Conservation (phyloP, 1,140 invertebrate species). For the Spodoptera litura region DNA sequence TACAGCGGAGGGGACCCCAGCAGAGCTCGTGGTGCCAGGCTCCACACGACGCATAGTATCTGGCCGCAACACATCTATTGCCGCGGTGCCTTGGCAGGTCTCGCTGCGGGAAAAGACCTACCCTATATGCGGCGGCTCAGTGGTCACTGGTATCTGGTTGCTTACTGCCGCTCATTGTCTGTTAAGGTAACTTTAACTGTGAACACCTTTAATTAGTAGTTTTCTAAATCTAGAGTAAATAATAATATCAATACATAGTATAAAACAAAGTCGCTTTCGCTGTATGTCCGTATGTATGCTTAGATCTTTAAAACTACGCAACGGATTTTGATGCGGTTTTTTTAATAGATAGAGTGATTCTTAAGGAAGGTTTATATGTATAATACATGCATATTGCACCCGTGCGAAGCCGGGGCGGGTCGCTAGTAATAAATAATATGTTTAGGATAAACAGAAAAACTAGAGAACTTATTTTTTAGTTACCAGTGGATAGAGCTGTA, state of each 20-base stretch:
- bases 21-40: slow-evolving; percentile 40
- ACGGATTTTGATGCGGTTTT: neutral
- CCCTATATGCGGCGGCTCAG: slow-evolving; percentile 76
- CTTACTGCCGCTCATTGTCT: slow-evolving; percentile 78
- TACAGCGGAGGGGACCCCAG: neutral
- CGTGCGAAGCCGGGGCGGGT: too few species aligned
- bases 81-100: slow-evolving; percentile 77
- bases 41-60: slow-evolving; percentile 75
- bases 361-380: too few species aligned
- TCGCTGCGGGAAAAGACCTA: slow-evolving; percentile 72
- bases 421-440: too few species aligned
- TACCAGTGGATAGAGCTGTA: too few species aligned
- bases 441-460: too few species aligned
- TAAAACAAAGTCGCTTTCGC: neutral
- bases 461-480: too few species aligned
- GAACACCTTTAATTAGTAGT: too few species aligned
- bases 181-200: slow-evolving; percentile 59
- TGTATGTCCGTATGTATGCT: neutral
- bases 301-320: neutral
- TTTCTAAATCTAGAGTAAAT: too few species aligned
- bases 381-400: too few species aligned
- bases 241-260: too few species aligned
- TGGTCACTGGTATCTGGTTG: slow-evolving; percentile 73
- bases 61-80: slow-evolving; percentile 76
- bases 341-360: too few species aligned